Evolutionary conservation across 1,140 invertebrate species (phyloP).

Genomic region (Atopsyche davidsoni): DNA sequence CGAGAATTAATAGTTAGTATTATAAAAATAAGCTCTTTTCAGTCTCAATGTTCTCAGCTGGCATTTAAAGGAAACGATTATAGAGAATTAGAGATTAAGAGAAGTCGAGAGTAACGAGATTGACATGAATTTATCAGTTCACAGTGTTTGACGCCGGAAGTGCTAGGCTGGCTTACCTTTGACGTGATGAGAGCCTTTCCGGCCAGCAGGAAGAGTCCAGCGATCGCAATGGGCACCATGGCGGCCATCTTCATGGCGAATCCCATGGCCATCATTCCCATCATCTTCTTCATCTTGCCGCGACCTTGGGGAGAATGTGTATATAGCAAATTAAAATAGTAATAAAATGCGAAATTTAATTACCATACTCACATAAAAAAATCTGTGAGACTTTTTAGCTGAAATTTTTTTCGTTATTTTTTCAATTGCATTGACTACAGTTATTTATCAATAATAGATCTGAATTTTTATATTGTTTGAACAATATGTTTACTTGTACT

Average conservation of each 20-base stretch:
- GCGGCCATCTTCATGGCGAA: constrained; percentile 69
- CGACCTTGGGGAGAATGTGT: constrained; percentile 49
- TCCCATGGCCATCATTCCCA: constrained; percentile 77
- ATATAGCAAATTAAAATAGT: background rate
- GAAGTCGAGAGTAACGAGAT: too few species aligned
- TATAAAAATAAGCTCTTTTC: too few species aligned
- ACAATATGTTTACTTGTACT: too few species aligned
- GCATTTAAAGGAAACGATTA: too few species aligned
- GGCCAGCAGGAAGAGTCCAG: constrained; percentile 64
- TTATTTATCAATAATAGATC: too few species aligned
- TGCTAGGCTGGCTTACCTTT: constrained; percentile 42
- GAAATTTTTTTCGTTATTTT: too few species aligned
- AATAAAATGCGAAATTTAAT: constrained; percentile 1
- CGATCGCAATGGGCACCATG: constrained; percentile 65
- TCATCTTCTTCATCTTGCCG: constrained; percentile 77
- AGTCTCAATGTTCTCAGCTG: too few species aligned
- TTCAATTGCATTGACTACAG: too few species aligned
- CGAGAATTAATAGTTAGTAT: too few species aligned
- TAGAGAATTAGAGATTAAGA: too few species aligned
- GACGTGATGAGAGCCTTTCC: constrained; percentile 73
- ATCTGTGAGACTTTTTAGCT: background rate
- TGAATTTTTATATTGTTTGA: too few species aligned
- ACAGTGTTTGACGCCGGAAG: background rate
- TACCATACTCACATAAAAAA: background rate
- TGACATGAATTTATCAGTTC: too few species aligned